Percentiles rank a stretch among this genome's conserved stretches.
Conservation (phyloP, 2,797 vertebrate species). For the Acanthurus tractus region DNA sequence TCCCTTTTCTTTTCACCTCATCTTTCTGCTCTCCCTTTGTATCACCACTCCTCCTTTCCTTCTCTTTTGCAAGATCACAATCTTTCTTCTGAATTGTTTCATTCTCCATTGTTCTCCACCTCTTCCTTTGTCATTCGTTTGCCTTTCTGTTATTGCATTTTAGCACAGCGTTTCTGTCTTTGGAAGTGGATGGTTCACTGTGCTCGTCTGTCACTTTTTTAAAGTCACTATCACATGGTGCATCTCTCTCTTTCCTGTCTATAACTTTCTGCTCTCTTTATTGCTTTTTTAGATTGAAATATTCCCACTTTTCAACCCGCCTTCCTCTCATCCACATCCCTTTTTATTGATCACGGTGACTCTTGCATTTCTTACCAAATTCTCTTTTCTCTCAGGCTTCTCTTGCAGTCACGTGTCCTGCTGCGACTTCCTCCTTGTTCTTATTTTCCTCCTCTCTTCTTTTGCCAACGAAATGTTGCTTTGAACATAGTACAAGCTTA, state of each 20-base stretch:
- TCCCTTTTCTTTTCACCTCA: background rate
- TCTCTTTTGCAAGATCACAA: background rate
- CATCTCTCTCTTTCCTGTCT: slow-evolving; percentile 17
- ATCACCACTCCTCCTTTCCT: background rate
- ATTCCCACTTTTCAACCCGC: slow-evolving; percentile 2
- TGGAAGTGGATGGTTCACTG: slow-evolving; percentile 7
- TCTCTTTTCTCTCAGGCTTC: slow-evolving; percentile 12
- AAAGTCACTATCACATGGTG: slow-evolving; percentile 15
- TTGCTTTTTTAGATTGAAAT: slow-evolving; percentile 29
- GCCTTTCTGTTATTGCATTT: slow-evolving; percentile 25
- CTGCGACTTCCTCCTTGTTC: background rate
- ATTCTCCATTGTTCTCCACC: background rate
- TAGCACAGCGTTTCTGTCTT: slow-evolving; percentile 24
- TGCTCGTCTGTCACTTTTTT: slow-evolving; percentile 40
- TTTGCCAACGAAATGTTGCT: background rate
- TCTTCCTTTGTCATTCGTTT: background rate
- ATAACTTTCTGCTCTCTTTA: slow-evolving; percentile 26
- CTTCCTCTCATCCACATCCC: slow-evolving; percentile 1
- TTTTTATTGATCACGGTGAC: slow-evolving; percentile 9
- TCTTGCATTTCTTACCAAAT: slow-evolving; percentile 10
- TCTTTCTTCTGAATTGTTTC: slow-evolving; percentile 7
- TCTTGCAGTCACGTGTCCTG: background rate
- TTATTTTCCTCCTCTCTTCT: background rate
- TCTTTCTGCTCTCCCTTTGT: slow-evolving; percentile 1
- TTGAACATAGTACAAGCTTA: background rate